Conservation (phyloP, 2,113 vertebrate genomes). For the Bucco capensis region DNA sequence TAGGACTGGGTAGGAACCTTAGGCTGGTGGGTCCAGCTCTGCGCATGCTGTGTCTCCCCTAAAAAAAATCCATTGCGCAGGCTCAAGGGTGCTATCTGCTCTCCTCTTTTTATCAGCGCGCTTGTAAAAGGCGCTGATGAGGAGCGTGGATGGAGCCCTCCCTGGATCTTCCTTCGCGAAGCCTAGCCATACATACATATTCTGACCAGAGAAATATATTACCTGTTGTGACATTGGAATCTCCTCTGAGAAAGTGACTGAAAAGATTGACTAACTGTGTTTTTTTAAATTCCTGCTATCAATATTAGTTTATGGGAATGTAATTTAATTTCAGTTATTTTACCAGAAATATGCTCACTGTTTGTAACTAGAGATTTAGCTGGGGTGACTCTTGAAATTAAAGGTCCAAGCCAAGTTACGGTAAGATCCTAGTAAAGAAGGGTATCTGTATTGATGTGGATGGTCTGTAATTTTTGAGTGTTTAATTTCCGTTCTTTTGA, state of each 20-base stretch:
- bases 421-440: not conserved
- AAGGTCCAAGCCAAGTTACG: not conserved
- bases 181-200: too few species aligned
- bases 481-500: not conserved
- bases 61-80: too few species aligned
- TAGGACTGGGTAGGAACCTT: too few species aligned
- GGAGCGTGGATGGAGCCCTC: too few species aligned
- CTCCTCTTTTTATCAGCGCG: too few species aligned
- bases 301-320: not conserved
- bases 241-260: not conserved
- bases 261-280: not conserved
- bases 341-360: not conserved
- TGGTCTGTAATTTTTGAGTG: not conserved
- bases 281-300: not conserved
- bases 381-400: not conserved
- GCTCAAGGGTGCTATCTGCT: too few species aligned
- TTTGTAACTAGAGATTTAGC: not conserved
- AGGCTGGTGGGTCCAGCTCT: too few species aligned
- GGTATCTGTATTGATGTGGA: not conserved
- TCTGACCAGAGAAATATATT: not conserved
- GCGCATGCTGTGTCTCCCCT: too few species aligned
- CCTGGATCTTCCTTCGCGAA: too few species aligned
- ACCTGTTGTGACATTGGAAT: not conserved
- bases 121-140: too few species aligned
- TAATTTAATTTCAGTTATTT: not conserved